Conservation (phyloP, 2,888 invertebrate genomes). For the Lochmaea crataegi region DNA sequence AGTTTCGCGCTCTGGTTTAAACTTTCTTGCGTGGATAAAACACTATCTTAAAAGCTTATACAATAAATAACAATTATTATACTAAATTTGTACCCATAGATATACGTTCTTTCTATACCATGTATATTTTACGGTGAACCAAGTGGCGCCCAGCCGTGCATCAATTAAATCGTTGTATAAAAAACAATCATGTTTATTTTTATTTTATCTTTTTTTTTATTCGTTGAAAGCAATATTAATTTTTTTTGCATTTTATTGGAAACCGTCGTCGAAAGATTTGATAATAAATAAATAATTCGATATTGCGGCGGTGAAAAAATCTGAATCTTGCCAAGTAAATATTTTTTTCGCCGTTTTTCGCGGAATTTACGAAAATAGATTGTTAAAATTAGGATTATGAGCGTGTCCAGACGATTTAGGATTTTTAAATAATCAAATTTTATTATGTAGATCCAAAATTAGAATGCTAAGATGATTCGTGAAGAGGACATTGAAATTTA, state of each 20-base stretch:
- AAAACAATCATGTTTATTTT: slow-evolving; percentile 20
- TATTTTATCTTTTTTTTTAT: neutral
- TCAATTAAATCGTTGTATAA: neutral
- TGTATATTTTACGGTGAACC: too few species aligned
- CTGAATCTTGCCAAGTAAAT: slow-evolving; percentile 38
- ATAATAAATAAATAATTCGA: slow-evolving; percentile 30
- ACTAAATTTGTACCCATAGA: too few species aligned
- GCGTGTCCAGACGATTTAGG: slow-evolving; percentile 29
- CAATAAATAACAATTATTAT: too few species aligned
- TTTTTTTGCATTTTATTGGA: slow-evolving; percentile 20
- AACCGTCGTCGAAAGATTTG: slow-evolving; percentile 24
- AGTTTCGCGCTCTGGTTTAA: too few species aligned
- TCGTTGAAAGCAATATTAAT: slow-evolving; percentile 22
- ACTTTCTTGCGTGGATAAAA: too few species aligned
- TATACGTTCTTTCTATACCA: too few species aligned
- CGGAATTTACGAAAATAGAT: slow-evolving; percentile 38
- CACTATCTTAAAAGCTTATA: too few species aligned
- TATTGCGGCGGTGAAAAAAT: slow-evolving; percentile 37
- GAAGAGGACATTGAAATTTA: too few species aligned
- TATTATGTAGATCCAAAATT: slow-evolving; percentile 18
- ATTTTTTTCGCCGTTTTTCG: slow-evolving; percentile 36
- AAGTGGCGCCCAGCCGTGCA: too few species aligned
- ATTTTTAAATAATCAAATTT: slow-evolving; percentile 26
- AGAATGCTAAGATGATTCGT: neutral
- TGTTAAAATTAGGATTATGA: slow-evolving; percentile 34